A percentile compares a stretch with the other conserved stretches of the same genome.
Evolutionary conservation across 2,797 vertebrate genomes (phyloP).

Genomic region (Scyliorhinus canicula): DNA sequence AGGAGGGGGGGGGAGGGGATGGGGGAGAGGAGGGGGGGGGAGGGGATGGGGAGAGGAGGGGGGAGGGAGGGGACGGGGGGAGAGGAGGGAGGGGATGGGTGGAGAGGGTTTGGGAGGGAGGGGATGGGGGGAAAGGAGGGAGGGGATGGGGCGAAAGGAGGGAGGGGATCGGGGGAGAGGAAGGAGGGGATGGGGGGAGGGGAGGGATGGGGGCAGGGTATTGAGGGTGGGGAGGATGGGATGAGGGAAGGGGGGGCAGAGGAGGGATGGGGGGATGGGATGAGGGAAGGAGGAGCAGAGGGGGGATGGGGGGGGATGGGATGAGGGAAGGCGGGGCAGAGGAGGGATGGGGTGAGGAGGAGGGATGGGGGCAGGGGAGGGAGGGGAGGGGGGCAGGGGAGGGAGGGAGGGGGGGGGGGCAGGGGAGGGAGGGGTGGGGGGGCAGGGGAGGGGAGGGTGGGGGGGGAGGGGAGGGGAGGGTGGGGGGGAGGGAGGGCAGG

Average conservation of each 20-base stretch:
- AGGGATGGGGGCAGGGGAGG: background rate
- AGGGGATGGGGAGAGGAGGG: rapidly evolving
- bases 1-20: constrained; percentile 24
- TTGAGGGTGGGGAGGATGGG: background rate
- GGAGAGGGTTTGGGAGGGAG: rapidly evolving
- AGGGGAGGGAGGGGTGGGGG: background rate
- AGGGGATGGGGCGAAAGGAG: constrained; percentile 42
- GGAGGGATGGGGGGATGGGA: constrained; percentile 50
- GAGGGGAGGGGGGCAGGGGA: background rate
- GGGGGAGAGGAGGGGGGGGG: constrained; percentile 42
- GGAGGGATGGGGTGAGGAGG: background rate
- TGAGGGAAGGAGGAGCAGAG: constrained; percentile 34
- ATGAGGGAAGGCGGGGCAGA: background rate
- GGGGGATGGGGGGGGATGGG: background rate
- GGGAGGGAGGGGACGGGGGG: background rate
- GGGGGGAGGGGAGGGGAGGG: background rate
- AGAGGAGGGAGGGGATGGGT: background rate
- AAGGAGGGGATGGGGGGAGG: constrained; percentile 13
- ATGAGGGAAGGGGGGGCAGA: background rate
- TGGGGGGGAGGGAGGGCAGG: background rate
- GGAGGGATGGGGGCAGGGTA: background rate
- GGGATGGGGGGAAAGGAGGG: background rate
- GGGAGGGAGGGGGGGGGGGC: background rate
- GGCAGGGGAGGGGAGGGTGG: background rate
- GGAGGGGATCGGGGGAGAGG: rapidly evolving